Base-by-base conservation (phyloP, 2,888 invertebrate genomes). In the Pseudococcus longispinus region DNA sequence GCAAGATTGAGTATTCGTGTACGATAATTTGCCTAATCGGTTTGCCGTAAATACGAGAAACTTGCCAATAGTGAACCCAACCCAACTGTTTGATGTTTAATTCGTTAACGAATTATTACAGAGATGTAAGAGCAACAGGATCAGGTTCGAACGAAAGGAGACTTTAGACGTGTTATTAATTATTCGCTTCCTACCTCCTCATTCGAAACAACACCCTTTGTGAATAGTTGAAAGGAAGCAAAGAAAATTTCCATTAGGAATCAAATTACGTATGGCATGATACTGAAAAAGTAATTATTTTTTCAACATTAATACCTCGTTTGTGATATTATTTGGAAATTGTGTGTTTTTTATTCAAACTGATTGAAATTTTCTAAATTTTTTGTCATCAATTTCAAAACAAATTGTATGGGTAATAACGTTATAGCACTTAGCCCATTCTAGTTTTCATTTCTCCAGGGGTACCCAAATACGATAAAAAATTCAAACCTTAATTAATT, bases 11-110 rank as follows among this genome's bases (percentile, higher is more conserved):
- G 18, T 29, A 70, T 70, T 42, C 37, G 77, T 42, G 42, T 80
- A 80, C 11, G n/a, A 42, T 80, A 80, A 80, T 80, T 80, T 80
- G 77, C 77, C 37, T 80, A 80, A 37, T 42, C 77, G 42, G 77
- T 42, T 80, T 42, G 77, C 77, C 37, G 77, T 80, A 42, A 80
- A 80, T 80, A 80, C 20, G 60, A 60, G 60, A 20, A 60, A 20
- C 60, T 15, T 20, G 20, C 23, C 20, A 37, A 37, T 37, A 37
- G 37, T 37, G 23, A 23, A 60, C 15, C 20, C 23, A 23, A 60
- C 15, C 20, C 23, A 60, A 23, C 60, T 60, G 60, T 60, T 60
- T 23, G 60, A 60, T 60, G 60, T 23, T 23, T 23, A 60, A 60
- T 60, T 60, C 23, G 60, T 60, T 60, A 60, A 23, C 13, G 13